Conservation (phyloP, 2,113 vertebrate genomes). For the Poeciliopsis retropinna region DNA sequence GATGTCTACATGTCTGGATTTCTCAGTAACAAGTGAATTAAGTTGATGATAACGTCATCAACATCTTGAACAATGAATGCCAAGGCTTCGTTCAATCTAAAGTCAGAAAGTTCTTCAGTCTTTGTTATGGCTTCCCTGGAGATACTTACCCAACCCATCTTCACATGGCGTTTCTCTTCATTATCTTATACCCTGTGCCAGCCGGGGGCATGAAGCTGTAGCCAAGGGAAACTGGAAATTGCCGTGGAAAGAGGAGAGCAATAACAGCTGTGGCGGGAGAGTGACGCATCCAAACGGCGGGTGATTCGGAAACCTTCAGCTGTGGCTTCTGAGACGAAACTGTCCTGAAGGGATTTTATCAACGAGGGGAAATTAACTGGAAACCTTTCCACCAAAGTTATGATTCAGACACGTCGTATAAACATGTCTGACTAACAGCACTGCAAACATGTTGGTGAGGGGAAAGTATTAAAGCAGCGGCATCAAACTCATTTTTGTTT, state of each 20-base stretch:
- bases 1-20: no score
- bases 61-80: no score
- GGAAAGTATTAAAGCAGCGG: neutral
- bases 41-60: no score
- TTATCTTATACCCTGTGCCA: neutral
- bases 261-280: constrained; percentile 21
- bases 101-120: constrained; percentile 17
- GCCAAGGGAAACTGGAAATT: constrained; percentile 35
- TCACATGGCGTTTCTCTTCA: constrained; percentile 15
- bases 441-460: neutral
- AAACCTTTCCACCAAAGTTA: constrained; percentile 3
- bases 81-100: neutral
- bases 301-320: constrained; percentile 9
- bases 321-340: constrained; percentile 7
- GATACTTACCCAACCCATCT: constrained; percentile 1
- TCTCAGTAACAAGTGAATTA: no score
- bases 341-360: constrained; percentile 6
- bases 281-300: constrained; percentile 14
- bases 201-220: constrained; percentile 21
- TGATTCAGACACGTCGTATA: neutral
- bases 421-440: neutral
- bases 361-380: neutral
- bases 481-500: no score
- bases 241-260: neutral
- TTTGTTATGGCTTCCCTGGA: constrained; percentile 1